A percentile compares a stretch with the other conserved stretches of the same genome.
Evolutionary conservation across 1,140 invertebrate species (phyloP).

Genomic region (Calosoma granatense): DNA sequence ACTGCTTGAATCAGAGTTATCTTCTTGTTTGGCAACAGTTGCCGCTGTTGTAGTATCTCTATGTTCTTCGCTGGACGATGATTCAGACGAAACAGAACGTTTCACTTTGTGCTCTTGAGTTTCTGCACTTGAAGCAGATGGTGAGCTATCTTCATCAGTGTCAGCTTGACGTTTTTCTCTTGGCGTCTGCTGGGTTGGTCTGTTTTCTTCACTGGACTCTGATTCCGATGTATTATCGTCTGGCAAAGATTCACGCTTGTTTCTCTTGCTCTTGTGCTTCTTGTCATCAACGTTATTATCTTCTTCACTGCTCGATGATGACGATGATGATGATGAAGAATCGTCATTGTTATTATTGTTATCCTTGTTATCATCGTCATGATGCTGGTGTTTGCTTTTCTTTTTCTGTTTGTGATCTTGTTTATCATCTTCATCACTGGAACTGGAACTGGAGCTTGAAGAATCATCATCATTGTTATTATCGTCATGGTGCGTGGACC

Average conservation of each 20-base stretch:
- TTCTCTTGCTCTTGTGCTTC: neutral
- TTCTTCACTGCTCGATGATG: neutral
- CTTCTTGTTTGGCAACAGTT: too few relatives aligned
- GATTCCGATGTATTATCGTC: too few relatives aligned
- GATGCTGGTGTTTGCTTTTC: neutral
- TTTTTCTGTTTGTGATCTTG: conserved; percentile 8
- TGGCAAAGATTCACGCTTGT: neutral
- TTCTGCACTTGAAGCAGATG: neutral
- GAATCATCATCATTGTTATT: conserved; percentile 6
- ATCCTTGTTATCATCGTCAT: neutral
- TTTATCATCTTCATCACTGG: conserved; percentile 12
- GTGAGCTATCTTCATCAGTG: too few relatives aligned
- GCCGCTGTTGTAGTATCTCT: too few relatives aligned
- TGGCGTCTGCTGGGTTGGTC: too few relatives aligned
- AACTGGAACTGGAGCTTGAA: neutral
- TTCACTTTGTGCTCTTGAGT: neutral
- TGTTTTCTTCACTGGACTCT: neutral
- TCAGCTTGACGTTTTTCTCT: neutral
- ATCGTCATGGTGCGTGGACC: conserved; percentile 9
- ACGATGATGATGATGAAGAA: conserved; percentile 7
- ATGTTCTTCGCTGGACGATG: neutral
- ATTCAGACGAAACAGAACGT: neutral
- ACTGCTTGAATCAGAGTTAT: neutral
- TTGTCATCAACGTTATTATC: neutral
- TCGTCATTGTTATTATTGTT: neutral